Base-by-base conservation (phyloP, 2,888 invertebrate species). In the Aromia moschata region DNA sequence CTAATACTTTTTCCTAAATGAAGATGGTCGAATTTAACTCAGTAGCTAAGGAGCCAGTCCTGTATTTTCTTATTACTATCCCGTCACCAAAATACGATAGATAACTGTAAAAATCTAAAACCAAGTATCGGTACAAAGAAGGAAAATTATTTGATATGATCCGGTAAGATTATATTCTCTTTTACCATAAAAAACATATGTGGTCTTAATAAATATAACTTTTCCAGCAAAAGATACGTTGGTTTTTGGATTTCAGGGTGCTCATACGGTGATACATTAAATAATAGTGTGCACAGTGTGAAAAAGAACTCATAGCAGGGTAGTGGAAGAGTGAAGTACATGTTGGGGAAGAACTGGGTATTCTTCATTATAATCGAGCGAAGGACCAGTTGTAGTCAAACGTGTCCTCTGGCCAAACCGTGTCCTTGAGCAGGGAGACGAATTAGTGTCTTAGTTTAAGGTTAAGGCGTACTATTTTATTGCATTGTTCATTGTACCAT, bases 391-490 rank as follows among this genome's bases (percentile, higher is more conserved):
- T 73, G 75, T 76, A 72, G 68, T 74, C 75, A 65, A 69, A 64
- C 64, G 69, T 72, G 70, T 77, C 75, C 68, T 79, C 77, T 70
- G 76, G 74, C 78, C 77, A 77, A 69, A 71, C 69, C 71, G 73
- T 72, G 69, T 78, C 81, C 80, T 80, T 80, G 66, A 74, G 73
- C 74, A 78, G 2, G 7, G 71, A 77, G 70, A 76, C 67, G 73
- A 71, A 68, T 54, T 62, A 52, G 59, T 49, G 16, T 56, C 54
- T 64, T 57, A 60, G 52, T 64, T 65, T 53, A 60, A 64, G 69
- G n/a, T 65, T 61, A 71, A 73, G 77, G 77, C 75, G 78, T 77
- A 78, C 76, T 76, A 78, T 77, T 77, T 74, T 72, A 75, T 74
- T 68, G 68, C n/a, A n/a, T n/a, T n/a, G n/a, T n/a, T n/a, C n/a